Conservation (phyloP, 2,888 invertebrate genomes). For the Ennomos erosarius region DNA sequence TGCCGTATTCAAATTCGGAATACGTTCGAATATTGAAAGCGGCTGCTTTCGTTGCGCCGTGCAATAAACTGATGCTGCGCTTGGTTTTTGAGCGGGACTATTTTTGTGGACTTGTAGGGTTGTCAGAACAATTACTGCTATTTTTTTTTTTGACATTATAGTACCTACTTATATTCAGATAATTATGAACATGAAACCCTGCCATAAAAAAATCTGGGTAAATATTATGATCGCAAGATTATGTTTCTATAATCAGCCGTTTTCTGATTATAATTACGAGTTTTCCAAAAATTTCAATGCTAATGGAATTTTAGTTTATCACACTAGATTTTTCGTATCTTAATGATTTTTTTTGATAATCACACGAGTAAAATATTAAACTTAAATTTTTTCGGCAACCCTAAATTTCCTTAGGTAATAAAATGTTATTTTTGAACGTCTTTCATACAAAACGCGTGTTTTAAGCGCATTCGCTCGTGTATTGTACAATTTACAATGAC, state of each 20-base stretch:
- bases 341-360: no score
- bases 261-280: no score
- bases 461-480: conserved; percentile 29
- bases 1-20: conserved; percentile 41
- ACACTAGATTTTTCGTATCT: no score
- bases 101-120: conserved; percentile 51
- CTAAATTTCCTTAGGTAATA: conserved; percentile 21
- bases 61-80: conserved; percentile 56
- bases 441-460: conserved; percentile 33
- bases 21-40: conserved; percentile 41
- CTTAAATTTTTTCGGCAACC: conserved; percentile 7
- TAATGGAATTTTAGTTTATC: no score
- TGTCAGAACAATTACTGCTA: conserved; percentile 3
- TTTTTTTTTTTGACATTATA: no score
- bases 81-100: conserved; percentile 53
- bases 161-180: no score
- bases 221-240: no score
- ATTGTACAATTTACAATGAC: conserved; percentile 25
- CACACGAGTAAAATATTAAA: no score
- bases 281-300: no score
- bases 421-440: conserved; percentile 39
- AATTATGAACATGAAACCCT: no score
- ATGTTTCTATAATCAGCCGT: no score
- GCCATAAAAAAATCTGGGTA: no score
- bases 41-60: conserved; percentile 52